These are phyloP conservation scores for Physella acuta DNA, from an alignment of 1,140 invertebrate genomes.

Conservation along the genomic window DNA sequence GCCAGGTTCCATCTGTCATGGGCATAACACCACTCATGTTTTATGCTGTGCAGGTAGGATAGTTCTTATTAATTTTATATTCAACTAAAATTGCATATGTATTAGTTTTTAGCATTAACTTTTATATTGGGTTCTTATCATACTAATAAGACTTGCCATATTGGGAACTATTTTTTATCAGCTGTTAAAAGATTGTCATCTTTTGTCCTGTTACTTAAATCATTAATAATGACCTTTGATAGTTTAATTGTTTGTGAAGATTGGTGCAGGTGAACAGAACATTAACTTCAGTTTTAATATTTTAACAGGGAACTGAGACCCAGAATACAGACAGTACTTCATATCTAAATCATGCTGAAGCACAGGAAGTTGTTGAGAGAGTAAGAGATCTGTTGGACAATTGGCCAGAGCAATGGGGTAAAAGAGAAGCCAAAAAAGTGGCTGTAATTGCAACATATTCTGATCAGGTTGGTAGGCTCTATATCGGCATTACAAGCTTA, in stretches of 20 bases:
- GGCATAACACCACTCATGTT: constrained; percentile 71
- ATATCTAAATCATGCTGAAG: constrained; percentile 80
- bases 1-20: constrained; percentile 42
- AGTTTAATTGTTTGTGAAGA: background rate
- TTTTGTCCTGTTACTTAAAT: no score
- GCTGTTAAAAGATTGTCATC: no score
- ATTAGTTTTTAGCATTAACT: no score
- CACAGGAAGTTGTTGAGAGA: constrained; percentile 74
- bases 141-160: no score
- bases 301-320: constrained; percentile 68
- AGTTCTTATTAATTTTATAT: no score
- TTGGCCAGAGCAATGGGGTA: constrained; percentile 77
- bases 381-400: constrained; percentile 69
- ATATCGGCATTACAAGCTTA: no score
- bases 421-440: constrained; percentile 72
- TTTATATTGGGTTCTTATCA: no score
- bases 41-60: constrained; percentile 33
- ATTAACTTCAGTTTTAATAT: background rate
- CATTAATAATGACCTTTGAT: background rate
- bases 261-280: no score
- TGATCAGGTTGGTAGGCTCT: no score
- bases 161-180: no score
- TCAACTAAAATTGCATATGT: no score
- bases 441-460: constrained; percentile 82
- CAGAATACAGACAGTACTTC: constrained; percentile 76